phyloP scores from a whole-genome alignment of 64 coral and sea anemone species.

The Montipora foliosa region DNA sequence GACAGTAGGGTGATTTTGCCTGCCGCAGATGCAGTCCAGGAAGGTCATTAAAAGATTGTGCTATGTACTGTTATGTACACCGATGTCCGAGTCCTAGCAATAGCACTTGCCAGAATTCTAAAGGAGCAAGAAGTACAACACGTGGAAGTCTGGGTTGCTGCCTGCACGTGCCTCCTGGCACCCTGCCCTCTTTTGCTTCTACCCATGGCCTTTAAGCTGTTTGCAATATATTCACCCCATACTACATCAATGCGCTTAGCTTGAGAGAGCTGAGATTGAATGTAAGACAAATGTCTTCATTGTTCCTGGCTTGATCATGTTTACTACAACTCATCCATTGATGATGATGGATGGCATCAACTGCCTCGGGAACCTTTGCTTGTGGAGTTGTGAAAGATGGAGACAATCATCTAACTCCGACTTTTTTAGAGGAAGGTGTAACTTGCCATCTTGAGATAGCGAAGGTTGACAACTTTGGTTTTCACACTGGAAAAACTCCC shows the following conservation, averaged over 20 bases:
- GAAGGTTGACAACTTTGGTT: constrained; percentile 33
- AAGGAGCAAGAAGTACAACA: constrained; percentile 12
- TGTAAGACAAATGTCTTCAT: constrained; percentile 56
- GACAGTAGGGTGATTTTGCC: no score
- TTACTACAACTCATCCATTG: no score
- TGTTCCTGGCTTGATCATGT: no score
- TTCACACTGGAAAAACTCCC: constrained; percentile 73
- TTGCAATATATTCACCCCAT: no score
- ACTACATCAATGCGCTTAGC: constrained; percentile 50
- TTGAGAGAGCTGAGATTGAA: neutral
- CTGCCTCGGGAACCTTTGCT: neutral
- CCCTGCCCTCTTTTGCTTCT: neutral
- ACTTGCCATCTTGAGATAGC: no score
- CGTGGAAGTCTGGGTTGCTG: constrained; percentile 21
- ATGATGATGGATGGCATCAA: no score
- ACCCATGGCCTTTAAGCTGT: neutral
- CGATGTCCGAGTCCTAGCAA: no score
- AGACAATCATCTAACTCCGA: constrained; percentile 68
- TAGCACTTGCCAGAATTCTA: no score
- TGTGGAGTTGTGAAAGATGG: constrained; percentile 32
- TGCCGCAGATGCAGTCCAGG: no score
- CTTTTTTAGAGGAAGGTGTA: constrained; percentile 44
- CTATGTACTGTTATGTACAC: no score
- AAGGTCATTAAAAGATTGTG: no score
- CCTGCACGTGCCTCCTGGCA: constrained; percentile 18